Percentiles rank a stretch among this genome's conserved stretches.
These are phyloP conservation scores for Drosophila quadrilineata DNA, from an alignment of 1,140 invertebrate genomes.

Conservation along the genomic window DNA sequence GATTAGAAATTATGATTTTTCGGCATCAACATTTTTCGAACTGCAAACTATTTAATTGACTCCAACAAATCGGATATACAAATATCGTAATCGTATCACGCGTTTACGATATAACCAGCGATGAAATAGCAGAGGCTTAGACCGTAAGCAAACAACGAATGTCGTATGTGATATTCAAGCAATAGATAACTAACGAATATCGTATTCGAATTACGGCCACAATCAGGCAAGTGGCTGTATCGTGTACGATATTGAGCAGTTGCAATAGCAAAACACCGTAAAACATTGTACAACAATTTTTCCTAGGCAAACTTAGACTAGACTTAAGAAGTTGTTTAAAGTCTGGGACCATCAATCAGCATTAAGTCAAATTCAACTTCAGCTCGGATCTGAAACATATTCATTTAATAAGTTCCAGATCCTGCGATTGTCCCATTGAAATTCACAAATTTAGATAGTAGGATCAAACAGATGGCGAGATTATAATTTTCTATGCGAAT, in stretches of 20 bases:
- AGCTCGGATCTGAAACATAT: too few species aligned
- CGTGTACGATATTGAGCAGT: neutral
- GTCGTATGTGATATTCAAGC: neutral
- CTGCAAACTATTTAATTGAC: slow-evolving; percentile 71
- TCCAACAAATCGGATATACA: slow-evolving; percentile 68
- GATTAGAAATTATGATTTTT: slow-evolving; percentile 9
- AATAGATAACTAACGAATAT: slow-evolving; percentile 6
- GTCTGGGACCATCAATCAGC: too few species aligned
- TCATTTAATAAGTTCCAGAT: slow-evolving; percentile 38
- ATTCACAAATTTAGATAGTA: too few species aligned
- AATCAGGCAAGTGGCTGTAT: slow-evolving; percentile 3
- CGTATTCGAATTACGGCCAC: slow-evolving; percentile 12
- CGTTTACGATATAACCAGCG: slow-evolving; percentile 30
- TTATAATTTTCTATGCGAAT: slow-evolving; percentile 69
- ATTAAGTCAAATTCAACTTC: too few species aligned
- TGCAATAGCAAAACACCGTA: slow-evolving; percentile 23
- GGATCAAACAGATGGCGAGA: slow-evolving; percentile 39
- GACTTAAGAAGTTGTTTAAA: too few species aligned
- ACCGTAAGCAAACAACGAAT: neutral
- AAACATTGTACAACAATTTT: too few species aligned
- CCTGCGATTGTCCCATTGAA: slow-evolving; percentile 22
- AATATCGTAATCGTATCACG: slow-evolving; percentile 24
- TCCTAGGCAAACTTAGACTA: slow-evolving; percentile 24
- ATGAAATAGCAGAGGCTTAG: slow-evolving; percentile 32
- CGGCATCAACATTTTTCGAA: slow-evolving; percentile 40